Evolutionary conservation across 1,140 invertebrate species (phyloP), one percentile per base, ranked within the genome.

Genomic region (Aethina tumida): DNA sequence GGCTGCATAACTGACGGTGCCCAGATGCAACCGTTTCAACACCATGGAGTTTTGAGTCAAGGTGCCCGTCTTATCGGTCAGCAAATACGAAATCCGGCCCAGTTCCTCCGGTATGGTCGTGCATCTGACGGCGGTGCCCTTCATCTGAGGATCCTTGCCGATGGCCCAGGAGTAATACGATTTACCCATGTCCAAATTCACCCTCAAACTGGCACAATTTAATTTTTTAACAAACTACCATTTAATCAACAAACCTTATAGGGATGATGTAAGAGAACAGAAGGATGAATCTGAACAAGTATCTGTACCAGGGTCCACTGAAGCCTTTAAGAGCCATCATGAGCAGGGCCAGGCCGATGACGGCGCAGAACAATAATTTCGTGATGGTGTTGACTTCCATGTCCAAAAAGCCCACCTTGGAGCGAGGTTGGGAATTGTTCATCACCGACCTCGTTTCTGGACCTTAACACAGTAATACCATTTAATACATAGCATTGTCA

Each of bases 231-330:
- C 16, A 16, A 27, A 24, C 8, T 32, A n/a, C n/a, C n/a, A 25
- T 12, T 39, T 20, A 18, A 17, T 7, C 4, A 47, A 31, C 53
- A 73, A 53, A 86, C 80, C 84, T 91, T 44, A 99, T 95, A 9
- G 96, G 96, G 59, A 99, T 98, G 39, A 99, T 98, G 65, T 99
- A 99, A 0, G 95, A 98, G 66, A 99, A 99, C 1, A 99, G 73
- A 5, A 99, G 70, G 35, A 98, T 79, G 60, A 98, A 99, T 54
- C 96, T 71, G 65, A 98, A 96, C 68, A 96, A 77, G 60, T 98
- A 98, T 39, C 84, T 67, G 60, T 94, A 97, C 97, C 97, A 99
- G 1, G 88, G 89, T 0, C 93, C 94, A 42, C 74, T 80, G 63
- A 97, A 98, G 15, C 89, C 88, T 73, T 97, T 97, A 16, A 97